Evolutionary conservation across 2,113 vertebrate genomes (phyloP).

Genomic region (Pycnonotus jocosus): DNA sequence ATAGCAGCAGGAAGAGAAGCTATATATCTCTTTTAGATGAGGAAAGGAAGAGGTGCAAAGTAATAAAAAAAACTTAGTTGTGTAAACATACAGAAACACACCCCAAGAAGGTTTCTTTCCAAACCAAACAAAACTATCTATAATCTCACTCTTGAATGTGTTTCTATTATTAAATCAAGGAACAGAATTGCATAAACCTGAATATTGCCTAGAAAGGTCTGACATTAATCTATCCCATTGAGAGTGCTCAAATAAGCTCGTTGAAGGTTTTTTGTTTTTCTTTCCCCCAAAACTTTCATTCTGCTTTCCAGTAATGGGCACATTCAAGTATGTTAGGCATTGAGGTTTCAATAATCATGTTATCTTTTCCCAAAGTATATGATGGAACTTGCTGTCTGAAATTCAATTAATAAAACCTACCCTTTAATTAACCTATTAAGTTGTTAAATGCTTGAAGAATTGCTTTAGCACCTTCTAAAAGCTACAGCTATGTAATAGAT

Average conservation of each 20-base stretch:
- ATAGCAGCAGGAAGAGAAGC: background rate
- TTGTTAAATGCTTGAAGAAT: background rate
- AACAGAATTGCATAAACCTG: background rate
- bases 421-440: background rate
- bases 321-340: background rate
- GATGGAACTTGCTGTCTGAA: background rate
- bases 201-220: background rate
- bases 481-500: background rate
- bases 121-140: background rate
- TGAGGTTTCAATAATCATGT: background rate
- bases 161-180: background rate
- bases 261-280: background rate
- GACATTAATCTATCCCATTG: background rate
- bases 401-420: background rate
- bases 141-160: background rate
- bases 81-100: background rate
- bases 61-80: background rate
- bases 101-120: background rate
- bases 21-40: background rate
- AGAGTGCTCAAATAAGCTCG: background rate
- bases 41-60: background rate
- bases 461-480: background rate
- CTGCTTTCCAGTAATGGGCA: background rate
- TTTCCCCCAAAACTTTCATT: background rate
- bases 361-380: background rate